Percentiles rank a stretch among this genome's conserved stretches.
Conservation (phyloP, 2,888 invertebrate species). For the Fragum sueziense region DNA sequence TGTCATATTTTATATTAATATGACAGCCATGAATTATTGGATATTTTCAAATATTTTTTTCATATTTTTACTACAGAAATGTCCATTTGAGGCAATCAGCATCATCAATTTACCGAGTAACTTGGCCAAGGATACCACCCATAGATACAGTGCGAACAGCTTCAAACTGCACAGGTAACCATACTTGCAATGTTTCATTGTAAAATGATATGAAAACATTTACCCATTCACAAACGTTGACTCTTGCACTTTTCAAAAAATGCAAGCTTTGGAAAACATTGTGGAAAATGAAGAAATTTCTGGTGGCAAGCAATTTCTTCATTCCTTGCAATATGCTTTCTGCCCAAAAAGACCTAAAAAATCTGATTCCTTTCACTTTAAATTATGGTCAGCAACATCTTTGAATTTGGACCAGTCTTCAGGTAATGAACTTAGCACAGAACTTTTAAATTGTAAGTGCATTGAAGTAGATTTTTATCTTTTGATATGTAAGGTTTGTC, state of each 20-base stretch:
- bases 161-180: slow-evolving; percentile 95
- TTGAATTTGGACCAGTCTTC: neutral
- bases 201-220: no score
- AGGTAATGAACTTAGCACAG: no score
- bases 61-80: slow-evolving; percentile 91
- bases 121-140: slow-evolving; percentile 98
- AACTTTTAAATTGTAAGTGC: no score
- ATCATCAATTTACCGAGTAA: slow-evolving; percentile 99
- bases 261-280: no score
- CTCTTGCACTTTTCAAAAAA: no score
- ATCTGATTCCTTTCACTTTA: neutral
- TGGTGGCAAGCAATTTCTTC: neutral
- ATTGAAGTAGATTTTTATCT: no score
- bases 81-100: slow-evolving; percentile 99
- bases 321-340: no score
- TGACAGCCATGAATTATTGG: neutral
- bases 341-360: no score
- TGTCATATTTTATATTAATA: neutral
- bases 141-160: slow-evolving; percentile 99
- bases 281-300: neutral
- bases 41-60: no score
- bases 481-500: no score
- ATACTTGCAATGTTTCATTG: no score
- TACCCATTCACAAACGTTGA: no score
- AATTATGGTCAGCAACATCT: neutral